Evolutionary conservation across 2,113 vertebrate species (phyloP).

Genomic region (Callorhinus ursinus): DNA sequence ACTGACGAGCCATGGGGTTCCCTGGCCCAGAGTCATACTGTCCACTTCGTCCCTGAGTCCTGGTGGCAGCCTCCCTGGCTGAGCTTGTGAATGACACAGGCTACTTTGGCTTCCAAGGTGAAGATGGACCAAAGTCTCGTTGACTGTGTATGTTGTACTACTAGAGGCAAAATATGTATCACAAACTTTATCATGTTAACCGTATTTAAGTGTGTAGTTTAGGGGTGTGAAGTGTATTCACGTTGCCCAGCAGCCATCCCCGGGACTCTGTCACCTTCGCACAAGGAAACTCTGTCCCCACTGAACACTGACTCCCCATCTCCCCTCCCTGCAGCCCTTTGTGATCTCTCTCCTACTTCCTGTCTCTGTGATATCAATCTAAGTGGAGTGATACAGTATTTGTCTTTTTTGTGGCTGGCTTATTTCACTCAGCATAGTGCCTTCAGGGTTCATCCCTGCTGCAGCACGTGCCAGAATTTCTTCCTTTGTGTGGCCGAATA

Average conservation of each 20-base stretch:
- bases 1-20: background rate
- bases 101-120: background rate
- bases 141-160: background rate
- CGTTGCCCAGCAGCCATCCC: background rate
- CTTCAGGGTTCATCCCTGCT: background rate
- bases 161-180: background rate
- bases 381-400: background rate
- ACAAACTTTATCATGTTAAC: background rate
- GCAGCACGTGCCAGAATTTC: background rate
- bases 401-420: background rate
- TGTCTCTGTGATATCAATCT: background rate
- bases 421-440: background rate
- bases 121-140: background rate
- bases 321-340: fast-evolving
- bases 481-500: background rate
- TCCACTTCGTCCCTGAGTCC: background rate
- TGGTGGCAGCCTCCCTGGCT: background rate
- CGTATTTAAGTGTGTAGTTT: background rate
- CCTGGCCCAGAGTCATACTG: background rate
- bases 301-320: background rate
- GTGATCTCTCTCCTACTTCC: background rate
- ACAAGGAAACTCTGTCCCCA: background rate
- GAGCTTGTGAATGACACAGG: background rate
- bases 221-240: background rate
- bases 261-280: background rate